Evolutionary conservation across 2,888 invertebrate genomes (phyloP).

Genomic region (Meteorus colon): DNA sequence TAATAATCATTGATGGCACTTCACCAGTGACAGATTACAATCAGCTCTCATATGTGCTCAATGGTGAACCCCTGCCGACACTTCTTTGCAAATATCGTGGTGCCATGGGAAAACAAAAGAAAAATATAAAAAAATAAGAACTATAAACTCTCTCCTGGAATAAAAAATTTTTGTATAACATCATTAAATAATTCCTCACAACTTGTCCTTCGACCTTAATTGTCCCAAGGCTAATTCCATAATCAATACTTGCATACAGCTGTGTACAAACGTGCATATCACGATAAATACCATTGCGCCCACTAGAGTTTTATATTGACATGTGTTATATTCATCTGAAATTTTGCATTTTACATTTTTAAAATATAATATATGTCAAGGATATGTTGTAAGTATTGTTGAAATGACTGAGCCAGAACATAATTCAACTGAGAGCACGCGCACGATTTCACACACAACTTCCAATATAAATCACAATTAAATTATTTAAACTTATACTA

Average conservation of each 20-base stretch:
- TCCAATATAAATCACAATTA: background rate
- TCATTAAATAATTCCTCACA: conserved; percentile 40
- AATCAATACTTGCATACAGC: conserved; percentile 42
- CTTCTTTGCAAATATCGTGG: too few species aligned
- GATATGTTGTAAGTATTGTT: too few species aligned
- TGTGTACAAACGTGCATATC: conserved; percentile 4
- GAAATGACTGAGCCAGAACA: too few species aligned
- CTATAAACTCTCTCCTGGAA: background rate
- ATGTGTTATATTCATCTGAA: background rate
- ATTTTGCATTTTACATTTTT: background rate
- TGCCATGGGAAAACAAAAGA: background rate
- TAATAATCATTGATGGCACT: too few species aligned
- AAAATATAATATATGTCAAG: background rate
- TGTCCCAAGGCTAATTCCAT: conserved; percentile 24
- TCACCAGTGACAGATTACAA: too few species aligned
- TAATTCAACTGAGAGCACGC: too few species aligned
- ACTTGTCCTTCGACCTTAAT: conserved; percentile 24
- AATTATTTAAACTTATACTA: background rate
- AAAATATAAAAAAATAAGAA: background rate
- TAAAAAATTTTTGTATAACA: conserved; percentile 2
- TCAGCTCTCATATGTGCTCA: too few species aligned
- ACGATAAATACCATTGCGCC: conserved; percentile 2
- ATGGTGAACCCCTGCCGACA: too few species aligned
- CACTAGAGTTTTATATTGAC: background rate
- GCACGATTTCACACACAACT: background rate